Evolutionary conservation across 2,113 vertebrate genomes (phyloP), one percentile per base, ranked within the genome.

Genomic region (Pygoscelis antarcticus): DNA sequence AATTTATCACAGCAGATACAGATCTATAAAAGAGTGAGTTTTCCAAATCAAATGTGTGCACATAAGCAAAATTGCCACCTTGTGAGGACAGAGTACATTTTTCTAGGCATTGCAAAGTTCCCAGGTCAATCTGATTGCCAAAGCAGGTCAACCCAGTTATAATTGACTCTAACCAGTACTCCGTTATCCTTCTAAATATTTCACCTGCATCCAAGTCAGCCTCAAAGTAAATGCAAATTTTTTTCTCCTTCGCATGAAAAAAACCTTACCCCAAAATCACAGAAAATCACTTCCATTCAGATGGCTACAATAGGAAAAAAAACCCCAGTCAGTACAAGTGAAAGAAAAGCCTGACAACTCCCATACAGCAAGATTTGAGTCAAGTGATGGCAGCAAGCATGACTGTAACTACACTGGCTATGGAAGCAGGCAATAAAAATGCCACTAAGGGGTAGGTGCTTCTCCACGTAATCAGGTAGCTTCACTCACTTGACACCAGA

Each of bases 121-220:
- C 58, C 83, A 83, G 75, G 78, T 83, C 66, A 61, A 71, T 83
- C 30, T 62, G 52, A 92, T 65, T 65, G 46, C 55, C 96, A 94
- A 95, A 83, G 49, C 13, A 83, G 74, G 40, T 87, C 85, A 94
- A 74, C 74, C 76, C 92, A 89, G 19, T 55, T 89, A 74, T 68
- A 97, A 92, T 22, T 91, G 51, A 93, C 55, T 89, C 58, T 87
- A 95, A 89, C 23, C 16, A 91, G 71, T 64, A 58, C 29, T 90
- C 55, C 40, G 16, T 40, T 40, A 38, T 51, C 46, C 32, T 70
- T 30, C 16, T 64, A 79, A 88, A 66, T 25, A 81, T 83, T 94
- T 72, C 55, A 77, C 34, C n/a, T 90, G 38, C 57, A 79, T 84
- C 57, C 20, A 72, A 95, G n/a, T 72, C 34, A 88, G 16, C 13